These are phyloP conservation scores for Brachionus paranguensis DNA, from an alignment of 1,140 invertebrate species.

Conservation along the genomic window DNA sequence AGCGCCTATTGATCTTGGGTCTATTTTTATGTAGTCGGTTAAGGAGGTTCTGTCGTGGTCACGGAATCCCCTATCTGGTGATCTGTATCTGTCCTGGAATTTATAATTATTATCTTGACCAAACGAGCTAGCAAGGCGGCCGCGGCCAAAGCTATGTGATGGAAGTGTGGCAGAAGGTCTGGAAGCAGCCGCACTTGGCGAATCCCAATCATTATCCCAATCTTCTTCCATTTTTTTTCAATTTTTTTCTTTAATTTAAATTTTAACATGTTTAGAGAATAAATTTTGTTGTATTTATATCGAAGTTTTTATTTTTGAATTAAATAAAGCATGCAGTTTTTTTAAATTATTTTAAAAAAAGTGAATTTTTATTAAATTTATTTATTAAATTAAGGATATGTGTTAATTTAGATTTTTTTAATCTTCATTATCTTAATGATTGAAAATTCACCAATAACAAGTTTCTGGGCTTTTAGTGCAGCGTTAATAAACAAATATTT, in stretches of 20 bases:
- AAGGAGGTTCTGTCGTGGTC: not conserved
- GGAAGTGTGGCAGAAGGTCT: not conserved
- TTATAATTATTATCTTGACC: not conserved
- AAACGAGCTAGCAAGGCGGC: not conserved
- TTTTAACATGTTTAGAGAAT: not conserved
- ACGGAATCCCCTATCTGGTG: not conserved
- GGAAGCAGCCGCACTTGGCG: not conserved
- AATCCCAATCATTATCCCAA: constrained; percentile 27
- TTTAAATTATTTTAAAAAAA: not conserved
- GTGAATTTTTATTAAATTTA: too few species aligned
- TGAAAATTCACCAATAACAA: too few species aligned
- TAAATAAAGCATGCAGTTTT: not conserved
- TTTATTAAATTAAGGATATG: too few species aligned
- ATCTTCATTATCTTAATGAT: too few species aligned
- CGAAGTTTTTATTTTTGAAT: too few species aligned
- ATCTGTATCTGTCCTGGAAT: not conserved
- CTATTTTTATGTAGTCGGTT: not conserved
- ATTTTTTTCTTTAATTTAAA: not conserved
- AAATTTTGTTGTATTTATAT: not conserved
- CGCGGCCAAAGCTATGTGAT: not conserved
- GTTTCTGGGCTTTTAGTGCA: too few species aligned
- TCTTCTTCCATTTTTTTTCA: constrained; percentile 29
- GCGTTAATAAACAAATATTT: too few species aligned
- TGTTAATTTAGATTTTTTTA: too few species aligned
- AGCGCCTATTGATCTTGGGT: not conserved